Evolutionary conservation across 2,113 vertebrate species (phyloP).

Genomic region (Brevimyrus niger): DNA sequence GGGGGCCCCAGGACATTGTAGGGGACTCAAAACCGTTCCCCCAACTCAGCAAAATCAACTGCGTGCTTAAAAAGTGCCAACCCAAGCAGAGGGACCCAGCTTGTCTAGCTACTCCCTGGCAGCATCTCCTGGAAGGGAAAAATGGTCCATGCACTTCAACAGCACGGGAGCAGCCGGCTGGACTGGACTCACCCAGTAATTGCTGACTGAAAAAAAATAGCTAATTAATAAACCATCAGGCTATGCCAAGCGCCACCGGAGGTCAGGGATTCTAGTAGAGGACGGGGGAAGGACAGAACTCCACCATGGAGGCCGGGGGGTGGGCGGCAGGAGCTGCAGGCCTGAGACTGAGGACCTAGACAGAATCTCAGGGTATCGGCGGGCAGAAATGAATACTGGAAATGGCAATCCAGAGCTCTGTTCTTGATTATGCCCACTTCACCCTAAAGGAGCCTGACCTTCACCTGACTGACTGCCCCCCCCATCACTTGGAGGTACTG

Average conservation of each 20-base stretch:
- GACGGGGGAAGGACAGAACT: background rate
- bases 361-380: background rate
- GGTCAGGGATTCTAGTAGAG: background rate
- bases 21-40: background rate
- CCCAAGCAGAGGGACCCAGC: background rate
- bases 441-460: background rate
- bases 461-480: background rate
- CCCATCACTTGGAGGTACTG: background rate
- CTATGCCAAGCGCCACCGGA: background rate
- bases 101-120: background rate
- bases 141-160: background rate
- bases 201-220: background rate
- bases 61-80: background rate
- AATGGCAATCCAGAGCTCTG: background rate
- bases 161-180: background rate
- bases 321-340: background rate
- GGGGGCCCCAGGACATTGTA: background rate
- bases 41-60: background rate
- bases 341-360: background rate
- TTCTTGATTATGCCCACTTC: background rate
- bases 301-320: background rate
- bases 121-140: background rate
- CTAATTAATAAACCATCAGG: background rate
- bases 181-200: background rate
- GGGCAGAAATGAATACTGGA: background rate